A percentile compares a stretch with the other conserved stretches of the same genome.
phyloP scores from a whole-genome alignment of 1,140 invertebrate genomes.

The Meteorus sp. region DNA sequence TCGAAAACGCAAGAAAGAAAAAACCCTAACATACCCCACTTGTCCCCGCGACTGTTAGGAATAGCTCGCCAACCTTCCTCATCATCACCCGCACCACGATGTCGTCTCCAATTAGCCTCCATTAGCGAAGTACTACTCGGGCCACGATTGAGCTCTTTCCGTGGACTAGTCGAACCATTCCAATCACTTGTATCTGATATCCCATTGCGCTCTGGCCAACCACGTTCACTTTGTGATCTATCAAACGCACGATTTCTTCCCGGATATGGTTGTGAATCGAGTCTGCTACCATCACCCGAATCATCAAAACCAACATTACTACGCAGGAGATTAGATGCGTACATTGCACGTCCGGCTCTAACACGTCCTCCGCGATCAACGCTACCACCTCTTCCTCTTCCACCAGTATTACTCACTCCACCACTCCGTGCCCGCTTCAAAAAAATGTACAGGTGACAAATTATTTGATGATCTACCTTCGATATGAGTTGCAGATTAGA shows the following conservation, averaged over 20 bases:
- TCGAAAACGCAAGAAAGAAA: too few relatives aligned
- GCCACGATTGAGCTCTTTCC: conserved; percentile 63
- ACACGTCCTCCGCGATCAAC: conserved; percentile 60
- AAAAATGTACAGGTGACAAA: conserved; percentile 19
- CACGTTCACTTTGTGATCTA: conserved; percentile 56
- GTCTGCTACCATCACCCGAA: conserved; percentile 52
- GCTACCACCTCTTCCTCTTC: conserved; percentile 64
- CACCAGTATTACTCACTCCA: conserved; percentile 46
- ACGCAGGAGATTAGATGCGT: conserved; percentile 61
- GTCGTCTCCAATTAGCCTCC: conserved; percentile 68
- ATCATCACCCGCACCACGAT: conserved; percentile 61
- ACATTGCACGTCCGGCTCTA: conserved; percentile 59
- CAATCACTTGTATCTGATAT: conserved; percentile 63
- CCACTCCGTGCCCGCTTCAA: conserved; percentile 53
- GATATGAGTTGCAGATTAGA: background rate
- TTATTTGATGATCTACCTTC: background rate
- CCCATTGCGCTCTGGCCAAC: conserved; percentile 68
- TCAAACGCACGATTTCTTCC: conserved; percentile 51
- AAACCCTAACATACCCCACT: conserved; percentile 58
- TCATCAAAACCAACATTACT: conserved; percentile 62
- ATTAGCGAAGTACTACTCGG: conserved; percentile 58
- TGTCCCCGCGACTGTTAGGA: conserved; percentile 47
- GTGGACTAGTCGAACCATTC: conserved; percentile 64
- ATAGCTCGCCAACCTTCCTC: conserved; percentile 65
- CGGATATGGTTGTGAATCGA: conserved; percentile 51